Evolutionary conservation across 2,888 invertebrate species (phyloP), one percentile per base, ranked within the genome.

Genomic region (Eristalis arbustorum): DNA sequence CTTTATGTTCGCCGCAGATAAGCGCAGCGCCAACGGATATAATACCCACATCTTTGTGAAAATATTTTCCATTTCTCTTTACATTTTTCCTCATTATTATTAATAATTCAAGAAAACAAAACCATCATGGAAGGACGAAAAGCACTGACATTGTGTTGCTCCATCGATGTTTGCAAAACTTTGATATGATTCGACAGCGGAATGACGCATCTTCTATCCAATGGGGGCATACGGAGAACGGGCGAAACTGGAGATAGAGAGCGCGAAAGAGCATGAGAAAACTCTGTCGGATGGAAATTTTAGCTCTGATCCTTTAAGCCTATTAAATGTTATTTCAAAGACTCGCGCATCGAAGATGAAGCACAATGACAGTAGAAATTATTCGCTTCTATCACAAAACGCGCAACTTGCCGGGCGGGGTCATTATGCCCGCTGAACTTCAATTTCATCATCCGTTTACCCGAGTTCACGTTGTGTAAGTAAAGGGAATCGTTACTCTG

Each of bases 81-180:
- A 8, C 49, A 49, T 59, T 49, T 23, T 59, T 14, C 18, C 62
- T 67, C 62, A 64, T 79, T 79, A 71, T 63, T 72, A 72, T 71
- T 77, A 81, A 82, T 85, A 83, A 83, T 83, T 87, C 78, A 71
- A 75, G 67, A 71, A 81, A 74, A 84, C 76, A 84, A 84, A 82
- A 67, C 42, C 11, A 71, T 56, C 40, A 77, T 61, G 63, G 64
- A 64, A 67, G 67, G 13, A 59, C 59, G 59, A 59, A 59, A 25
- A 25, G 71, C 68, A 71, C 69, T 18, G 62, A 78, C 71, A 87
- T 87, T 87, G 83, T 87, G 57, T 59, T 34, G 71, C 72, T 79
- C 87, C 87, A 83, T 83, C 67, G 87, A 79, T 87, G 87, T 83
- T 87, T 83, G 83, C 74, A 72, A 75, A 83, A 75, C 72, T 67